These are phyloP conservation scores for Pelagia noctiluca DNA, from an alignment of 30 jellyfish, hydroid and myxozoan species.

Conservation along the genomic window DNA sequence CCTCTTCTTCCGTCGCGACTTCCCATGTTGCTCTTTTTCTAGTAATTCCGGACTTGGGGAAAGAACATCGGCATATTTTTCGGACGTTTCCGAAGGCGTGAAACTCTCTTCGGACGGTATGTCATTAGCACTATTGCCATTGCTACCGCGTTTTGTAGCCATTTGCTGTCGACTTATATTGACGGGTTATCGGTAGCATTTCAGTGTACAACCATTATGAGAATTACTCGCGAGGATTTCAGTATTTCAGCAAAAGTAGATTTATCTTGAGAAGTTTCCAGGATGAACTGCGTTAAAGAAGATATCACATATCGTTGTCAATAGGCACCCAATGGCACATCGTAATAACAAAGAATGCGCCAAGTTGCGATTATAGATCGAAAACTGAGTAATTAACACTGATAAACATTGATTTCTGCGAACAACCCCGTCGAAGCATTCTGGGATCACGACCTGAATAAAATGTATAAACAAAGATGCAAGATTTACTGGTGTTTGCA, in stretches of 20 bases:
- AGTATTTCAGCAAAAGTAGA: neutral
- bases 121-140: neutral
- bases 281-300: neutral
- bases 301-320: neutral
- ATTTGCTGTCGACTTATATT: neutral
- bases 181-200: neutral
- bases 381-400: neutral
- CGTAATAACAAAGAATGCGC: neutral
- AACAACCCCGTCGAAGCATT: neutral
- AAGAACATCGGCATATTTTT: conserved; percentile 54
- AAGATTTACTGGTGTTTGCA: conserved; percentile 48
- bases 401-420: neutral
- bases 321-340: no score
- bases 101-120: conserved; percentile 68
- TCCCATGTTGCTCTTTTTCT: neutral
- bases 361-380: neutral
- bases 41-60: neutral
- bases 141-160: neutral
- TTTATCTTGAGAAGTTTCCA: neutral
- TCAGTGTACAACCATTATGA: neutral
- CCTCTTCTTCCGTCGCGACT: neutral
- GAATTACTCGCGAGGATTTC: no score
- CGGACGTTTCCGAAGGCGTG: conserved; percentile 78
- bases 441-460: conserved; percentile 44
- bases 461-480: neutral